Percentiles rank a stretch among this genome's conserved stretches.
Evolutionary conservation across 35 echinoderm and acorn worm genomes (phyloP).

Genomic region (Strongylocentrotus purpuratus): DNA sequence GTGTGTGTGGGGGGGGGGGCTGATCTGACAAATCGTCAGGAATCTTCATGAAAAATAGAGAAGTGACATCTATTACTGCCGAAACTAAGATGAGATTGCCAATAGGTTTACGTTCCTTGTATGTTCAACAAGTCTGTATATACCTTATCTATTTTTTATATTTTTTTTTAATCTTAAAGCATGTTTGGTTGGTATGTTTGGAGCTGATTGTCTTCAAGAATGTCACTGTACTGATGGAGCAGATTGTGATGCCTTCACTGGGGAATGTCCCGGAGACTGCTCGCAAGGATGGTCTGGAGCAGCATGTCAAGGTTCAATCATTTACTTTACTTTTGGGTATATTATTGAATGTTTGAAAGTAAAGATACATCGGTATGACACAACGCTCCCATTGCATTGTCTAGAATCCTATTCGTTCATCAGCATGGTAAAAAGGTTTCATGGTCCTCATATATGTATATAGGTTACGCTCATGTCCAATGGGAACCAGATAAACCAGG

Average conservation of each 20-base stretch:
- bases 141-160: not conserved
- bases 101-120: too few species aligned
- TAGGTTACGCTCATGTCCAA: too few species aligned
- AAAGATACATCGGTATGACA: not conserved
- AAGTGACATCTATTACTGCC: too few species aligned
- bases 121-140: too few species aligned
- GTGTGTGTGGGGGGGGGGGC: too few species aligned
- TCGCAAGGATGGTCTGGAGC: constrained; percentile 2
- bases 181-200: constrained; percentile 32
- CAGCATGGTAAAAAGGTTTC: not conserved
- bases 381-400: not conserved
- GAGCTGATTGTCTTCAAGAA: constrained; percentile 33
- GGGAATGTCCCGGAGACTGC: constrained; percentile 33
- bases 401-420: not conserved
- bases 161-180: too few species aligned
- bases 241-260: constrained; percentile 44
- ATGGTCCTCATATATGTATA: too few species aligned
- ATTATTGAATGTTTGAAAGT: too few species aligned
- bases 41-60: too few species aligned
- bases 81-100: too few species aligned
- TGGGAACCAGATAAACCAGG: too few species aligned
- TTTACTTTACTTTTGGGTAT: not conserved
- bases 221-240: constrained; percentile 22
- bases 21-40: too few species aligned
- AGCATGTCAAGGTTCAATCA: constrained; percentile 40